Percentiles rank a stretch among this genome's conserved stretches.
Evolutionary conservation across 2,888 invertebrate species (phyloP).

Genomic region (Torymus texanus): DNA sequence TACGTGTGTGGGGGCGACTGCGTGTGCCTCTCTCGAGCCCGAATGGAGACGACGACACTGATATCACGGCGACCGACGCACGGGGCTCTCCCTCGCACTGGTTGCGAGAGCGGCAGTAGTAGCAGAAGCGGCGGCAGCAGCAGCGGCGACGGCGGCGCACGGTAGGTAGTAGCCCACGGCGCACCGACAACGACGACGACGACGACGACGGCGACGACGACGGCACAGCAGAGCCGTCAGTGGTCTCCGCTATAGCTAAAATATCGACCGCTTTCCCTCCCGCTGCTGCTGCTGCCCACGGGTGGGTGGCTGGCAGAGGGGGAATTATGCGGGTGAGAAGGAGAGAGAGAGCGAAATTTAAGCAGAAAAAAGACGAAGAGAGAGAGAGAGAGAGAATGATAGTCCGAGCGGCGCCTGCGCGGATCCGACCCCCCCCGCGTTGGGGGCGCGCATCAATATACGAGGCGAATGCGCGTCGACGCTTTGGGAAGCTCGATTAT

Average conservation of each 20-base stretch:
- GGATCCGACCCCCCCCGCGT: not conserved
- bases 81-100: conserved; percentile 60
- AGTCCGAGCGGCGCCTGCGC: conserved; percentile 37
- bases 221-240: too few species aligned
- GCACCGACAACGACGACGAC: too few species aligned
- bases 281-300: conserved; percentile 50
- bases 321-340: conserved; percentile 6
- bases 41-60: conserved; percentile 51
- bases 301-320: conserved; percentile 11
- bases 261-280: conserved; percentile 73
- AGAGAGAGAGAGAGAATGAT: conserved; percentile 22
- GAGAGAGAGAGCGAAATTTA: conserved; percentile 7
- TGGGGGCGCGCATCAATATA: not conserved
- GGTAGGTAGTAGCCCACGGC: too few species aligned
- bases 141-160: too few species aligned
- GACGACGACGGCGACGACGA: conserved; percentile 34
- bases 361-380: conserved; percentile 7
- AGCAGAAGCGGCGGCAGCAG: too few species aligned
- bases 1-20: too few species aligned
- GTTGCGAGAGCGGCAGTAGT: too few species aligned
- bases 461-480: not conserved
- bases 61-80: conserved; percentile 58
- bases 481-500: not conserved
- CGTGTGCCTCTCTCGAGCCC: too few species aligned
- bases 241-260: conserved; percentile 69